Base-by-base conservation (phyloP, 92 coral and sea anemone genomes). In the Zoanthus sansibaricus region DNA sequence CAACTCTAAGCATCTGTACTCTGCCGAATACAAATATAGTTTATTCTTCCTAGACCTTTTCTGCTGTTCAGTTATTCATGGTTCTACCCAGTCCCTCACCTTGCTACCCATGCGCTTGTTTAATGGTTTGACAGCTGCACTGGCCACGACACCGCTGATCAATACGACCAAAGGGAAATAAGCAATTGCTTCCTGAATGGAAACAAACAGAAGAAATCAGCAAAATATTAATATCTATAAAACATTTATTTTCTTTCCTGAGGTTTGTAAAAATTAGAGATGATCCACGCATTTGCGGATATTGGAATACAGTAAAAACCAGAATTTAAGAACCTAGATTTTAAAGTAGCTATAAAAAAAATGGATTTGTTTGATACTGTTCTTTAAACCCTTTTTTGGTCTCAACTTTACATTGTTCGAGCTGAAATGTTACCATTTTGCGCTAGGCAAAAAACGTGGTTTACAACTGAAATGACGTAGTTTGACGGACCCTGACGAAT, bases 161-260 rank as follows among this genome's bases (percentile, higher is more conserved):
- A 94, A 90, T 5, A 93, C 96, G 44, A 94, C 98, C 88, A 94
- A 84, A 18, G 98, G 98, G 30, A 94, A 93, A 87, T 93, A 94
- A 37, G 98, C 98, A 83, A 94, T 94, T 59, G 98, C 95, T 89
- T 94, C 98, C 98, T 94, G 71, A 42, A 49, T 83, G 30, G n/a
- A 56, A 32, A 78, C 15, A 13, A 21, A 21, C 17, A 64, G 30
- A 18, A 47, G 48, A 17, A 62, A 9, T 62, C 10, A 14, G 20
- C 20, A 62, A 62, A 62, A 20, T 62, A 7, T 4, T n/a, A 8
- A 5, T 6, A 61, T 18, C 42, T 37, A 20, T 62, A 4, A 6
- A 17, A 7, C 10, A 1, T 6, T 62, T 20, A 32, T 0, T 16
- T 11, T 14, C 64, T 14, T 15, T 58, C 64, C 16, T 7, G 64